Percentiles rank a stretch among this genome's conserved stretches.
Conservation (phyloP, 2,113 vertebrate genomes). For the Dermatemys mawii region DNA sequence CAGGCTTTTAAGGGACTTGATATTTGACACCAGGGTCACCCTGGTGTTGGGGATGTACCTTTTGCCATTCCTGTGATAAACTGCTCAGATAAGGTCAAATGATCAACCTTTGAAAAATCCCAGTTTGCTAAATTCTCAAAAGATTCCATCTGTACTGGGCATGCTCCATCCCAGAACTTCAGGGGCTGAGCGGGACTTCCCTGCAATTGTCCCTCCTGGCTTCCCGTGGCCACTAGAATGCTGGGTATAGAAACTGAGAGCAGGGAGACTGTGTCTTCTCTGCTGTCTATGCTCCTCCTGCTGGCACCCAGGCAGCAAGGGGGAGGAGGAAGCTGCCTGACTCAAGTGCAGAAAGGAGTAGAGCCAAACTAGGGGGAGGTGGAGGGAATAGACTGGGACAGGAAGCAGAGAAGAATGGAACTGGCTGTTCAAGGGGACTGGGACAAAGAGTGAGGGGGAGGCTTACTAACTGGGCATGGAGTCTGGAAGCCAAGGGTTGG, state of each 20-base stretch:
- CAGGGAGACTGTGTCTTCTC: background rate
- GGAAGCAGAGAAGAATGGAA: background rate
- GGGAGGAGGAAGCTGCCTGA: background rate
- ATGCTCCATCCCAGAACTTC: background rate
- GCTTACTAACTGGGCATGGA: background rate
- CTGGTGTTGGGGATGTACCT: background rate
- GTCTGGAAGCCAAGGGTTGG: background rate
- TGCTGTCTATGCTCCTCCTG: background rate
- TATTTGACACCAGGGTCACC: background rate
- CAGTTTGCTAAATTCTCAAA: background rate
- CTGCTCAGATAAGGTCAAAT: background rate
- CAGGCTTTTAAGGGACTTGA: background rate
- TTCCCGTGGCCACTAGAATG: background rate
- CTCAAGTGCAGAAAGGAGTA: background rate
- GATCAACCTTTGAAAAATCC: background rate
- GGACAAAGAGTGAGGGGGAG: background rate
- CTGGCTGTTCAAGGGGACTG: too few species aligned
- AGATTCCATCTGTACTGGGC: background rate
- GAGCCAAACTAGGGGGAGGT: fast-evolving
- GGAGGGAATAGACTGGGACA: background rate
- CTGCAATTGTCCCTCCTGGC: background rate
- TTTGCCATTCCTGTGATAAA: background rate
- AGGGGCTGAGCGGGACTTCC: background rate
- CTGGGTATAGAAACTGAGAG: background rate
- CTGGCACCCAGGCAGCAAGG: too few species aligned